Percentiles rank a stretch among this genome's conserved stretches.
Conservation (phyloP, 2,888 invertebrate species). For the Cremastinae sp. region DNA sequence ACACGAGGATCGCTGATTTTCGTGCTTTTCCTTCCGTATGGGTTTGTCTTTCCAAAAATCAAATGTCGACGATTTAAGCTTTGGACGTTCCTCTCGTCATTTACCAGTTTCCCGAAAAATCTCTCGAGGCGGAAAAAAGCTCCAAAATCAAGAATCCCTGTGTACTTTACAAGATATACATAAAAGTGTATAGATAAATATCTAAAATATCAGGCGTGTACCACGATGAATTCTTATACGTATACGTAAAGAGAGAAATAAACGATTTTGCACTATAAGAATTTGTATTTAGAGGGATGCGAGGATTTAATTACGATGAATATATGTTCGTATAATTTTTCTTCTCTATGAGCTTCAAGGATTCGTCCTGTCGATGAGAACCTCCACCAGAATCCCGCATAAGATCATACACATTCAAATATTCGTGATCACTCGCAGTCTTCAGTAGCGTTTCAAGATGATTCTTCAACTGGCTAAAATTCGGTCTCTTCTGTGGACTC, state of each 20-base stretch:
- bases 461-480: conserved; percentile 84
- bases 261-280: conserved; percentile 70
- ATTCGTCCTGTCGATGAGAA: conserved; percentile 6
- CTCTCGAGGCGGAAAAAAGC: not conserved
- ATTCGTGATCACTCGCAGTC: conserved; percentile 72
- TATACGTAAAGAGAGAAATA: conserved; percentile 69
- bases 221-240: conserved; percentile 71
- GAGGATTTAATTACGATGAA: not conserved
- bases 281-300: not conserved
- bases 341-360: conserved; percentile 28
- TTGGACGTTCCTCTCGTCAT: not conserved
- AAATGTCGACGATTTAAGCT: not conserved
- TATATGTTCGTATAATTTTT: conserved; percentile 47
- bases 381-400: conserved; percentile 41
- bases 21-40: not conserved
- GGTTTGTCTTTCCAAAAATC: not conserved
- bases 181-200: conserved; percentile 54
- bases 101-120: not conserved
- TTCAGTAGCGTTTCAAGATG: conserved; percentile 82
- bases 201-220: conserved; percentile 63
- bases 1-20: conserved; percentile 30
- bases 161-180: conserved; percentile 41
- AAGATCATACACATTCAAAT: conserved; percentile 70
- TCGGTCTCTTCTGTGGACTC: conserved; percentile 86
- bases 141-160: conserved; percentile 2